Percentiles rank a stretch among this genome's conserved stretches.
These are phyloP conservation scores for Scaeva pyrastri DNA, from an alignment of 2,888 invertebrate genomes.

Conservation along the genomic window DNA sequence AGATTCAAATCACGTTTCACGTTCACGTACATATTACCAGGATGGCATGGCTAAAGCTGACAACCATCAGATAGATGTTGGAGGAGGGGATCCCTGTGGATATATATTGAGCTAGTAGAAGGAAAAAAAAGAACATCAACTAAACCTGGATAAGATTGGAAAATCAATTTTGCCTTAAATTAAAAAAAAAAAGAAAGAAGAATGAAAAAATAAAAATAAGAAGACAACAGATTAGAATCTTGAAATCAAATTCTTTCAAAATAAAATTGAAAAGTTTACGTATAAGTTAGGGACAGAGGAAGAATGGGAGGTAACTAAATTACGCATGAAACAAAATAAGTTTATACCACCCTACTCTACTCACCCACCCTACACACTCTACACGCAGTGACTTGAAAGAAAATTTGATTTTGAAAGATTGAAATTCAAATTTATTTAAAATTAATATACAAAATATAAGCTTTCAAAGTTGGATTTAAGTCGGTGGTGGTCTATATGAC, in stretches of 20 bases:
- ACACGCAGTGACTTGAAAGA: too few species aligned
- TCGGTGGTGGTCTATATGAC: too few species aligned
- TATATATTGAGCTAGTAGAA: neutral
- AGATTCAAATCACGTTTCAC: conserved; percentile 66
- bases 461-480: too few species aligned
- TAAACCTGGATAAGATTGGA: conserved; percentile 4
- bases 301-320: too few species aligned
- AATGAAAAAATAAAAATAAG: too few species aligned
- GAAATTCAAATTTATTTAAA: too few species aligned
- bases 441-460: too few species aligned
- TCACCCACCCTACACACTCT: too few species aligned
- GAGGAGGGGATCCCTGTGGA: conserved; percentile 22
- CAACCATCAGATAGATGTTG: neutral
- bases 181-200: neutral
- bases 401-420: too few species aligned
- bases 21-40: conserved; percentile 1
- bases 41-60: conserved; percentile 43
- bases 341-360: too few species aligned
- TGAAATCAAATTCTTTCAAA: neutral
- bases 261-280: neutral
- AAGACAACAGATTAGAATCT: neutral
- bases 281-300: neutral
- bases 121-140: conserved; percentile 4
- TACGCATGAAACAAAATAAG: neutral
- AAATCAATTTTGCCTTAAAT: conserved; percentile 14